A percentile compares a stretch with the other conserved stretches of the same genome.
phyloP scores from a whole-genome alignment of 2,113 vertebrate species.

The Talpa occidentalis region DNA sequence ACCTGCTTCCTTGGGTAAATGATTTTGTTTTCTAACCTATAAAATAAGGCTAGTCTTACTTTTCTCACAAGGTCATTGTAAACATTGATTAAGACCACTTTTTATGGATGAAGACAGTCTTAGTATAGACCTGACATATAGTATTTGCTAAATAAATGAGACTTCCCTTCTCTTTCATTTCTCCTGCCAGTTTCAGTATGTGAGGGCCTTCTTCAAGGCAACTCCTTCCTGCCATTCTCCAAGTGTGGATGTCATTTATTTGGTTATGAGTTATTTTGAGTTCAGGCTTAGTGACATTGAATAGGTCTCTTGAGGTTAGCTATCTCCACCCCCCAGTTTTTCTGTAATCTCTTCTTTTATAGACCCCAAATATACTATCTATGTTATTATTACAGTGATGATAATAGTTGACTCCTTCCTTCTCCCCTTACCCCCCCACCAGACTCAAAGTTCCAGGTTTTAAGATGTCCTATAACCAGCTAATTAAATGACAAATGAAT shows the following conservation, averaged over 20 bases:
- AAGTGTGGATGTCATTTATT: not conserved
- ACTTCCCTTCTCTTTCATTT: slow-evolving; percentile 6
- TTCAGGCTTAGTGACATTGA: not conserved
- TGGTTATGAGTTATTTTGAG: not conserved
- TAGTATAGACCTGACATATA: slow-evolving; percentile 22
- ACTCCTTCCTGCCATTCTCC: not conserved
- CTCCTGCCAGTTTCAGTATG: not conserved
- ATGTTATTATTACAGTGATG: slow-evolving; percentile 1
- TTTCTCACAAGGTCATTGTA: slow-evolving; percentile 48
- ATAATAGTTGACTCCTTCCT: not conserved
- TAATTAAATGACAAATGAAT: not conserved
- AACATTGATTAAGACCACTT: slow-evolving; percentile 28
- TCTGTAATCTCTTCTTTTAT: not conserved
- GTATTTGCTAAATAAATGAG: slow-evolving; percentile 53
- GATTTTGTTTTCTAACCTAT: slow-evolving; percentile 39
- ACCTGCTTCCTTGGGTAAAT: not conserved
- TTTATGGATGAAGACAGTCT: slow-evolving; percentile 48
- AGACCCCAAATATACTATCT: not conserved
- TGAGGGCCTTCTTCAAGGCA: not conserved
- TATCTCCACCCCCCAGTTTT: not conserved
- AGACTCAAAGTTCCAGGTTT: not conserved
- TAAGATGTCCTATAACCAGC: not conserved
- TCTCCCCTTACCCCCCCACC: not conserved
- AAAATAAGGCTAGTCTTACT: slow-evolving; percentile 1
- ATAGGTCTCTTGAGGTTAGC: not conserved